These are phyloP conservation scores for Entomobrya multifasciata DNA, from an alignment of 2,888 invertebrate genomes.

Conservation along the genomic window DNA sequence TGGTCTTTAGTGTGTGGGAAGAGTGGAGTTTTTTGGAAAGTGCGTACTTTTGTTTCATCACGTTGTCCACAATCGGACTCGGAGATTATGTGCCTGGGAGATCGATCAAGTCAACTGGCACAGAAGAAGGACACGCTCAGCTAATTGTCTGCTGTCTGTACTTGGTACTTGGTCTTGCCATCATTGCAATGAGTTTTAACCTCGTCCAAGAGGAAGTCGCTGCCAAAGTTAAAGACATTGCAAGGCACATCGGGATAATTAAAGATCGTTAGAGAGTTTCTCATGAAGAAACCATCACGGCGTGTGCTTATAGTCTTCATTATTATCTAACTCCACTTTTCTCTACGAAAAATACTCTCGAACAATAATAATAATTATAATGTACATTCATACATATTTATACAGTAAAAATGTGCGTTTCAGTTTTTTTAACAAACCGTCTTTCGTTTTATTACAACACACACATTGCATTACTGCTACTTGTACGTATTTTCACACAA, in stretches of 20 bases:
- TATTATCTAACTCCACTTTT: not conserved
- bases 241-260: constrained; percentile 86
- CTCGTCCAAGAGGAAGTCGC: constrained; percentile 91
- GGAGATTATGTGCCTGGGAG: constrained; percentile 85
- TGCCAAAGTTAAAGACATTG: constrained; percentile 87
- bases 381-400: too few species aligned
- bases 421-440: too few species aligned
- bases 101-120: constrained; percentile 80
- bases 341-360: too few species aligned
- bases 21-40: constrained; percentile 91
- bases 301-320: too few species aligned
- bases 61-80: constrained; percentile 91
- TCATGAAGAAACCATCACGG: not conserved
- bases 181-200: constrained; percentile 93
- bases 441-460: constrained; percentile 50
- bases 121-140: constrained; percentile 85
- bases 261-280: constrained; percentile 81
- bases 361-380: too few species aligned
- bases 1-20: constrained; percentile 89
- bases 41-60: constrained; percentile 92
- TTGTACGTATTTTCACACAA: not conserved
- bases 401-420: too few species aligned
- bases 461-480: too few species aligned
- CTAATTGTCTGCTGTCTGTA: constrained; percentile 91
- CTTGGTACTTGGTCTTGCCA: constrained; percentile 88